Evolutionary conservation across 2,797 vertebrate genomes (phyloP).

Genomic region (Sebastes nivosus): DNA sequence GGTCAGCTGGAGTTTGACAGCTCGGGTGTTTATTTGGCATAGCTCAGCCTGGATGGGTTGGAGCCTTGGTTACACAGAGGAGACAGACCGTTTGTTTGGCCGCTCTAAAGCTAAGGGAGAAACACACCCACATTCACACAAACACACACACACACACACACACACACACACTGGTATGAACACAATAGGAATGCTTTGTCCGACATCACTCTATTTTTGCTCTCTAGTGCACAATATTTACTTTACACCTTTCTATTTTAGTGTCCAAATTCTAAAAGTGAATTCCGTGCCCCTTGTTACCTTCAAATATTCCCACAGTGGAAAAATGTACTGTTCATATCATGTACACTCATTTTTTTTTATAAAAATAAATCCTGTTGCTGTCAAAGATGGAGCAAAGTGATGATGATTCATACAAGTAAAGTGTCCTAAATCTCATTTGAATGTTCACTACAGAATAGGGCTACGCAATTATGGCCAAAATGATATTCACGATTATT

Average conservation of each 20-base stretch:
- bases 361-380: not conserved
- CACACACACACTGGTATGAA: not conserved
- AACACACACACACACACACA: constrained; percentile 13
- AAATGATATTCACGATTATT: too few relatives aligned
- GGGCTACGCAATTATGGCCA: too few relatives aligned
- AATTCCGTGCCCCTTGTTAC: not conserved
- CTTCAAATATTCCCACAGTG: not conserved
- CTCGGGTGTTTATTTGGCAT: constrained; percentile 47
- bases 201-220: not conserved
- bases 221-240: constrained; percentile 1
- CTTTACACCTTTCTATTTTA: not conserved
- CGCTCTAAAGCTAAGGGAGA: constrained; percentile 1
- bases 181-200: constrained; percentile 25
- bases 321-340: not conserved
- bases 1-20: constrained; percentile 57
- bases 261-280: not conserved
- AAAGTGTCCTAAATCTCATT: not conserved
- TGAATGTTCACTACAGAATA: too few relatives aligned
- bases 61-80: constrained; percentile 38
- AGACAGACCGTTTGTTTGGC: constrained; percentile 36
- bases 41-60: constrained; percentile 17
- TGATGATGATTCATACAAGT: not conserved
- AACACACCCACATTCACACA: not conserved
- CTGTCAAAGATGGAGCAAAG: not conserved
- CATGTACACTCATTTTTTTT: too few relatives aligned